phyloP scores from a whole-genome alignment of 2,797 vertebrate species.

The Chaunax sp. region DNA sequence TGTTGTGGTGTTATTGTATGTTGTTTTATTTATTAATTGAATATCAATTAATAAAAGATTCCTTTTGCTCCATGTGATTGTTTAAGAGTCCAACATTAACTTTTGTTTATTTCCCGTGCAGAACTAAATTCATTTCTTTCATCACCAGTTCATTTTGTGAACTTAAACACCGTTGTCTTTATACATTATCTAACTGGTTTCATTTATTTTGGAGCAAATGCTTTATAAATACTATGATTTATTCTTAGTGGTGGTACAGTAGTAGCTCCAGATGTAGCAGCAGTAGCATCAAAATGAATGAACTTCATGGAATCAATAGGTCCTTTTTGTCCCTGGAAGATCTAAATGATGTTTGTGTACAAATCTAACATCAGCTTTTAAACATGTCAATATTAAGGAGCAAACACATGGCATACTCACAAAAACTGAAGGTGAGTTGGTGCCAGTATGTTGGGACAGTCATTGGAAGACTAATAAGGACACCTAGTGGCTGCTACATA shows the following conservation, averaged over 20 bases:
- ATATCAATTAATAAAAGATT: neutral
- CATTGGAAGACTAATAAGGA: conserved; percentile 69
- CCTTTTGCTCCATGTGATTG: neutral
- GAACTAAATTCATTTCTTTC: neutral
- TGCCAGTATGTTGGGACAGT: neutral
- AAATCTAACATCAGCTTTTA: neutral
- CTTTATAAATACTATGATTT: neutral
- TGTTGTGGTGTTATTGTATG: too few species aligned
- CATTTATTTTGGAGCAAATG: too few species aligned
- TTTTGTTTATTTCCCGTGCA: neutral
- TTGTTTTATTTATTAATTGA: neutral
- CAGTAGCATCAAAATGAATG: neutral
- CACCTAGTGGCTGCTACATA: conserved; percentile 75
- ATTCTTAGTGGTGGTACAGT: neutral
- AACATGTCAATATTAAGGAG: neutral
- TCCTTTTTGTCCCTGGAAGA: too few species aligned
- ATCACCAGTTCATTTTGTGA: neutral
- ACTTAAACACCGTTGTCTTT: neutral
- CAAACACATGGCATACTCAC: neutral
- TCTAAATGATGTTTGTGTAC: neutral
- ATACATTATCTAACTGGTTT: neutral
- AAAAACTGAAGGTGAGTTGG: too few species aligned
- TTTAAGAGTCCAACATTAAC: neutral
- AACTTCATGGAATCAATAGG: neutral
- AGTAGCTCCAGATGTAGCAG: neutral